phyloP scores from a whole-genome alignment of 2,797 vertebrate genomes.

The Eulemur mongoz region DNA sequence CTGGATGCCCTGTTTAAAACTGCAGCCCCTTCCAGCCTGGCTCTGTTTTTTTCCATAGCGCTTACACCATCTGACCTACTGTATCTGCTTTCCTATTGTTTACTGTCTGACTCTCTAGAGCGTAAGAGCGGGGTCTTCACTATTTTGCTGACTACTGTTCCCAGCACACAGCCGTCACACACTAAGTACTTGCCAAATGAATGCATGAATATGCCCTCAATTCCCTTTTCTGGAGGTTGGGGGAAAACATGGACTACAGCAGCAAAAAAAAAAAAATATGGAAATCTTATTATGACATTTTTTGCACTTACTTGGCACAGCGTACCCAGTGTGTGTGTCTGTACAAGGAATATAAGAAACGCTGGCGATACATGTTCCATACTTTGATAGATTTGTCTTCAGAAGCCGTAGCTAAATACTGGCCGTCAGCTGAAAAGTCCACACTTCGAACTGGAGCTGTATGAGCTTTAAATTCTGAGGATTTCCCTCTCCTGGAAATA shows the following conservation, averaged over 20 bases:
- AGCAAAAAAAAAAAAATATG: neutral
- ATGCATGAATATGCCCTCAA: neutral
- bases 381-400: conserved; percentile 96
- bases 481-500: conserved; percentile 90
- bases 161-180: neutral
- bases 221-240: neutral
- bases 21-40: neutral
- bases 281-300: neutral
- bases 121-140: neutral
- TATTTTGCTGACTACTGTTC: neutral
- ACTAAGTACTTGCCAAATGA: neutral
- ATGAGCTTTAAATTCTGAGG: conserved; percentile 92
- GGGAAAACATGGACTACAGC: rapidly evolving
- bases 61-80: neutral
- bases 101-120: neutral
- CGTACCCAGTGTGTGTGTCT: conserved; percentile 95
- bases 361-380: conserved; percentile 91
- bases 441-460: conserved; percentile 92
- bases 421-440: conserved; percentile 92
- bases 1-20: neutral
- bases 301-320: conserved; percentile 91
- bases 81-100: neutral
- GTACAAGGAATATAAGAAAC: conserved; percentile 91
- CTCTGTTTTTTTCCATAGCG: neutral
- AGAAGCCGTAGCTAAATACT: conserved; percentile 92